These are phyloP conservation scores for Mallotus villosus DNA, from an alignment of 2,797 vertebrate species.

Conservation along the genomic window DNA sequence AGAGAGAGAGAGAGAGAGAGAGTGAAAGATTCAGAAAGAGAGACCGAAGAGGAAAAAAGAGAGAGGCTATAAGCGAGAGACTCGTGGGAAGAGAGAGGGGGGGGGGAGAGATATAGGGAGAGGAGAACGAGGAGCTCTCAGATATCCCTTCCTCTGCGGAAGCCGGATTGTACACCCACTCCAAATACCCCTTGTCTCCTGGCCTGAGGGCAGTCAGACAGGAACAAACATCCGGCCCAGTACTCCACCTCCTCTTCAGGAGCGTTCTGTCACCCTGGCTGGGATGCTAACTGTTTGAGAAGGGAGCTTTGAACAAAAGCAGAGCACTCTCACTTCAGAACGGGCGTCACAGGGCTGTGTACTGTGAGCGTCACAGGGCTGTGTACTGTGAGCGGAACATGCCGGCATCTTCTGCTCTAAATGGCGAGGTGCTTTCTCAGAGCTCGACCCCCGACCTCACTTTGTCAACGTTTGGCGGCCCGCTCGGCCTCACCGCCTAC, in stretches of 20 bases:
- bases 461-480: background rate
- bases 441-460: background rate
- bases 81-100: slow-evolving; percentile 7
- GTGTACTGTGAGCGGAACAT: background rate
- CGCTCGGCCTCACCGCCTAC: slow-evolving; percentile 53
- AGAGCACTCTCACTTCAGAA: background rate
- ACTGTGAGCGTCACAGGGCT: background rate
- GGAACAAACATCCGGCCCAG: slow-evolving; percentile 18
- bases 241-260: slow-evolving; percentile 16
- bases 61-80: too few relatives aligned
- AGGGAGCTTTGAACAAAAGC: background rate
- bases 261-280: background rate
- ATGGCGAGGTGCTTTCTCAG: background rate
- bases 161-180: slow-evolving; percentile 11
- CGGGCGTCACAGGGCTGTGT: background rate
- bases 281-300: background rate
- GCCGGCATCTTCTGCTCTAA: background rate
- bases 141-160: slow-evolving; percentile 19
- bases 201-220: slow-evolving; percentile 11
- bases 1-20: too few relatives aligned
- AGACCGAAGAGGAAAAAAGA: too few relatives aligned
- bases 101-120: slow-evolving; percentile 35
- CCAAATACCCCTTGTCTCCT: slow-evolving; percentile 18
- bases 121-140: slow-evolving; percentile 50
- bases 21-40: too few relatives aligned